Base-by-base conservation (phyloP, 2,888 invertebrate species). In the Rhagium mordax region DNA sequence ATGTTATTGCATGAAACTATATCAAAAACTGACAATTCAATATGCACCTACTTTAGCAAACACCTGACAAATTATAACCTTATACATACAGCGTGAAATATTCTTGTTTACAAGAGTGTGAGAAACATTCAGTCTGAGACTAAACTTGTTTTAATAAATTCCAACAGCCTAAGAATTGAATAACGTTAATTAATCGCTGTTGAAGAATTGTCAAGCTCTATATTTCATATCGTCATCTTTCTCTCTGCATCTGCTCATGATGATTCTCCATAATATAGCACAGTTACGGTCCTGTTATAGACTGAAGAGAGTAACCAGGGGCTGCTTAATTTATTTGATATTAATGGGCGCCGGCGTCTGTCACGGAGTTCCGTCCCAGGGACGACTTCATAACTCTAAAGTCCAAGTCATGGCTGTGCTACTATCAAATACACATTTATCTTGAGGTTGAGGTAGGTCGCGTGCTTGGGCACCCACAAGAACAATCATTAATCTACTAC, bases 371-470 rank as follows among this genome's bases (percentile, higher is more conserved):
- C 72, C 78, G 76, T 71, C 69, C 76, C 72, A 71, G 71, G 59
- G 76, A 82, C 80, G 78, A 81, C 82, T 81, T 82, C 81, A 82
- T 81, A 82, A 81, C 76, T 79, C 77, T 77, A 77, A 78, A 82
- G 82, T 79, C 82, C 80, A 81, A 80, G 81, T 67, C 67, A 67
- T 81, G 81, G 81, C 82, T 81, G 80, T 79, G 74, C 81, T 74
- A 77, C 82, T 81, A 83, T 83, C 82, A 83, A 82, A 83, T 82
- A 80, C 77, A 76, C 82, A 83, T 83, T 83, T 82, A 83, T 83
- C 82, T 83, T 81, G 72, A 78, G 77, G 77, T 83, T 83, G 82
- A 81, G 82, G 82, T 81, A 83, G 82, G 82, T 83, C 82, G 82
- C 82, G 82, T 82, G 82, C 79, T 76, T 69, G 77, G 78, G 76